Conservation (phyloP, 2,797 vertebrate species). For the Tokudaia tokunoshimensis region DNA sequence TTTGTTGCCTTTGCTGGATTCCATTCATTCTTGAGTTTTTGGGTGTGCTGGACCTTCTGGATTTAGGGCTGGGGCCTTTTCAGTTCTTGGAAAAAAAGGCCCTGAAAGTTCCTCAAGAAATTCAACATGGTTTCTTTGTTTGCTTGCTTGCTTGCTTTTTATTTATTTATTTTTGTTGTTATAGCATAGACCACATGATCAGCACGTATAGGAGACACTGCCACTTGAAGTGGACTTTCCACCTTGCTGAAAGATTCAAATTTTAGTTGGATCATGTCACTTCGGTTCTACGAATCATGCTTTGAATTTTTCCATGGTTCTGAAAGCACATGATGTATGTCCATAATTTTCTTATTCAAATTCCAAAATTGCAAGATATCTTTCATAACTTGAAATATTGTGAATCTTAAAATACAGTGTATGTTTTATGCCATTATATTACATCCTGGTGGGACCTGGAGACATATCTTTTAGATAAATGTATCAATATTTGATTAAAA, state of each 20-base stretch:
- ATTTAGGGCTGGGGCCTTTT: background rate
- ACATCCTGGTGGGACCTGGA: background rate
- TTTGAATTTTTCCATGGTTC: background rate
- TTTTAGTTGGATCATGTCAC: background rate
- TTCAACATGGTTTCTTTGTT: background rate
- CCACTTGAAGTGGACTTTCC: background rate
- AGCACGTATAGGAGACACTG: background rate
- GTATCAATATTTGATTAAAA: background rate
- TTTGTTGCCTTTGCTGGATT: background rate
- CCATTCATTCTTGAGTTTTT: background rate
- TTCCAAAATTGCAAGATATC: background rate
- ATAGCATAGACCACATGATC: background rate
- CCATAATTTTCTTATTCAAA: slow-evolving; percentile 26
- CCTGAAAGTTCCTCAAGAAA: slow-evolving; percentile 19
- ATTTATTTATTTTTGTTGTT: background rate
- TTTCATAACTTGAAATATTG: slow-evolving; percentile 3
- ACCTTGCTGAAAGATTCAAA: background rate
- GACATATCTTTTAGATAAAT: background rate
- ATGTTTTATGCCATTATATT: background rate
- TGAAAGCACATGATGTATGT: background rate
- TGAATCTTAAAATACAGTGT: slow-evolving; percentile 40
- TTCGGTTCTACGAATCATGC: background rate
- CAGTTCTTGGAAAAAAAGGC: slow-evolving; percentile 15
- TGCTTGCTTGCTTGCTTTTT: no score
- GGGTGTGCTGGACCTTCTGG: background rate